A percentile compares a stretch with the other conserved stretches of the same genome.
phyloP scores from a whole-genome alignment of 2,113 vertebrate genomes.

The Chaetodon trifascialis region DNA sequence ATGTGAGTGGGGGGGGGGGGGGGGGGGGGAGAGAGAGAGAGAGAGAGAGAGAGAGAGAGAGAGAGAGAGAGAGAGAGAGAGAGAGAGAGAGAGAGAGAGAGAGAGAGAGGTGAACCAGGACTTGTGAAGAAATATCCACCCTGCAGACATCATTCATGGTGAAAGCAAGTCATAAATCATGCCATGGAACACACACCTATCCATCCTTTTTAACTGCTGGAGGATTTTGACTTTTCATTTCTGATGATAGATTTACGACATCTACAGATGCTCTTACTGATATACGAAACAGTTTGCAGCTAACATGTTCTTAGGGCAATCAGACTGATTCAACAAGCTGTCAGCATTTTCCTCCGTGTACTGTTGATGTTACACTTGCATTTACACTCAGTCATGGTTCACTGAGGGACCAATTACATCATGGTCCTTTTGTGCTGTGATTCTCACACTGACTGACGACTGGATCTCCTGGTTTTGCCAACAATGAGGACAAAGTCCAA shows the following conservation, averaged over 20 bases:
- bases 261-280: background rate
- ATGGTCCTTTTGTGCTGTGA: background rate
- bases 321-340: background rate
- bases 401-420: background rate
- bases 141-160: background rate
- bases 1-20: accelerated
- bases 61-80: too few relatives aligned
- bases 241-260: background rate
- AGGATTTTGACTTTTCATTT: background rate
- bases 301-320: background rate
- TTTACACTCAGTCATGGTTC: background rate
- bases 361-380: background rate
- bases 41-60: too few relatives aligned
- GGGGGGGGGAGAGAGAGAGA: too few relatives aligned
- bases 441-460: background rate
- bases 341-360: background rate
- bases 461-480: background rate
- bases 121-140: too few relatives aligned
- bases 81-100: too few relatives aligned
- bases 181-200: background rate
- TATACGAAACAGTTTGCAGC: background rate
- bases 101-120: background rate
- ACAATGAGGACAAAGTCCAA: background rate
- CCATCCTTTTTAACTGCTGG: background rate
- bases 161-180: background rate